Base-by-base conservation (phyloP, 2,888 invertebrate genomes). In the Selenia dentaria region DNA sequence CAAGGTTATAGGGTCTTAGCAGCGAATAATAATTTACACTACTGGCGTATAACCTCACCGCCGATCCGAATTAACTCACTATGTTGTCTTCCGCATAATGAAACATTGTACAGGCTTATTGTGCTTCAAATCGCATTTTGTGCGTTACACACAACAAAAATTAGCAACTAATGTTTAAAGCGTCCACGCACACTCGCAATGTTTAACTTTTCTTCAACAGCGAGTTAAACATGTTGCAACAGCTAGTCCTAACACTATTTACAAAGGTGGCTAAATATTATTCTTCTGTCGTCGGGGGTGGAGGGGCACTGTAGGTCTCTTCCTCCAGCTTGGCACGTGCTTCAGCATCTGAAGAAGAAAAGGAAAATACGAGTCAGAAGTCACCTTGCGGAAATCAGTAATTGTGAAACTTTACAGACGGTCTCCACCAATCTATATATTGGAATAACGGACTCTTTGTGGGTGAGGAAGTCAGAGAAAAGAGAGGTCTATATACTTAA, bases 181-280 rank as follows among this genome's bases (percentile, higher is more conserved):
- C 75, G 62, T 55, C 57, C 54, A 60, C 62, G 68, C 66, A 57
- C 69, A 61, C 60, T 39, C 54, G 63, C 16, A 64, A 53, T 16
- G 63, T 66, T 80, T 77, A 84, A 70, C 67, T 73, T 70, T 84
- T 87, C 56, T 77, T 83, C 70, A 86, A 57, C 59, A 89, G 59
- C 51, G 86, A 79, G 62, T 79, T 71, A 58, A 84, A 80, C 77
- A 88, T 79, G 65, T 76, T 83, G 73, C 72, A 78, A 74, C 88
- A 89, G 66, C 81, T 83, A 69, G 76, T 75, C 72, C 70, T 86
- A 71, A 89, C 77, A 62, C 78, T 89, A 88, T 89, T 83, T 88
- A 89, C 89, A 88, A 89, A 70, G 60, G 83, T 75, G 83, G 88
- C 89, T 76, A 91, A 83, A 88, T 89, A 89, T 86, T 90, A 91